Evolutionary conservation across 2,797 vertebrate genomes (phyloP), one percentile per base, ranked within the genome.

Genomic region (Enoplosus armatus): DNA sequence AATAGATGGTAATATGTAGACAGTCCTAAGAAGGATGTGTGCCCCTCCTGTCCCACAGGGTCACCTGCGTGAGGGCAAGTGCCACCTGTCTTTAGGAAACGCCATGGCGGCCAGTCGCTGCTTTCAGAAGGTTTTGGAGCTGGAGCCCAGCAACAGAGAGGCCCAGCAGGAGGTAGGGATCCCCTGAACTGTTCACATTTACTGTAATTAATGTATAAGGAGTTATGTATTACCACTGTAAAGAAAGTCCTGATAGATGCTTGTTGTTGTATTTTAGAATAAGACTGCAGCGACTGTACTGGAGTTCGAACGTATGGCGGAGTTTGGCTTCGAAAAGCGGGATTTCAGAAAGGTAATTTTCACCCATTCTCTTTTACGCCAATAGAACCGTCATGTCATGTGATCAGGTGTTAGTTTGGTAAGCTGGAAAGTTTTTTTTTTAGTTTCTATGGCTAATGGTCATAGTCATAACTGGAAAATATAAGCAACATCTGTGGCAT

Each of bases 31-130:
- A 15, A 66, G 53, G 47, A 45, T 0, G 5, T 37, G 1, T 69
- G 10, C n/a, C n/a, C 5, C n/a, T 35, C 8, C 4, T 72, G 22
- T 71, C n/a, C 27, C 56, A 41, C 86, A 99, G 98, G 98, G 98
- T 68, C 97, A 98, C 72, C 95, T 98, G 22, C 95, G 97, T 84
- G 97, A 99, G 89, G 98, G 97, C 68, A 99, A 99, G 88, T 99
- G 98, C 87, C 98, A 98, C 77, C 92, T 99, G 45, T 97, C 95
- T 51, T 89, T 98, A 39, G 98, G 98, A 60, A 98, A 98, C 22
- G 97, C 96, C 90, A 97, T 97, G 97, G 97, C 98, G 2, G 97
- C 97, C 4, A 96, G 93, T 85, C 97, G 97, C 81, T 97, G 96
- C 93, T 98, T 98, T 84, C 96, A 97, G 54, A 97, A 96, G 84